phyloP scores from a whole-genome alignment of 2,797 vertebrate genomes.

The Anomalospiza imberbis region DNA sequence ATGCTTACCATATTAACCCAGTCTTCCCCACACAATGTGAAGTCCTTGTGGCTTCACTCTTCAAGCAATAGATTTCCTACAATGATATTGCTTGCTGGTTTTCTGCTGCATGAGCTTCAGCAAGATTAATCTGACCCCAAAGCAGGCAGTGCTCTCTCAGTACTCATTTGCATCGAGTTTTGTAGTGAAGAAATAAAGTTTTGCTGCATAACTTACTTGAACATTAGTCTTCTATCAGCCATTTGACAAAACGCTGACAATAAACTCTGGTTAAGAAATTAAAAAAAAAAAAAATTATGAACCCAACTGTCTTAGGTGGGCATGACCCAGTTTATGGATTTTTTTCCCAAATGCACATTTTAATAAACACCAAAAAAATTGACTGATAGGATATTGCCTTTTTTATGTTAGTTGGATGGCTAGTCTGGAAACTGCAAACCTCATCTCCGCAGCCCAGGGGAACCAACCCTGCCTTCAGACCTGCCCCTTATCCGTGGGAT shows the following conservation, averaged over 20 bases:
- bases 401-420: not conserved
- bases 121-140: not conserved
- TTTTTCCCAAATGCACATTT: not conserved
- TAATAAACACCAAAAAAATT: not conserved
- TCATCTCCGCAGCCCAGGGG: not conserved
- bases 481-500: not conserved
- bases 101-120: not conserved
- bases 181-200: not conserved
- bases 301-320: not conserved
- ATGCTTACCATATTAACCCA: not conserved
- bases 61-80: not conserved
- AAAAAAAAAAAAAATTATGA: not conserved
- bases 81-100: not conserved
- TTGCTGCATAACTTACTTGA: not conserved
- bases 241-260: not conserved
- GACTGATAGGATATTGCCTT: not conserved
- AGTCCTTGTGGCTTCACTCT: not conserved
- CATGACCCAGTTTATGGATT: not conserved
- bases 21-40: not conserved
- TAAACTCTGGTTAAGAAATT: not conserved
- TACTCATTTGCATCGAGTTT: not conserved
- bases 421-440: not conserved
- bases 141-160: not conserved
- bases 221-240: not conserved
- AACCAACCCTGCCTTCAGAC: not conserved